Evolutionary conservation across 2,888 invertebrate genomes (phyloP), one percentile per base, ranked within the genome.

Genomic region (Halocaridina rubra): DNA sequence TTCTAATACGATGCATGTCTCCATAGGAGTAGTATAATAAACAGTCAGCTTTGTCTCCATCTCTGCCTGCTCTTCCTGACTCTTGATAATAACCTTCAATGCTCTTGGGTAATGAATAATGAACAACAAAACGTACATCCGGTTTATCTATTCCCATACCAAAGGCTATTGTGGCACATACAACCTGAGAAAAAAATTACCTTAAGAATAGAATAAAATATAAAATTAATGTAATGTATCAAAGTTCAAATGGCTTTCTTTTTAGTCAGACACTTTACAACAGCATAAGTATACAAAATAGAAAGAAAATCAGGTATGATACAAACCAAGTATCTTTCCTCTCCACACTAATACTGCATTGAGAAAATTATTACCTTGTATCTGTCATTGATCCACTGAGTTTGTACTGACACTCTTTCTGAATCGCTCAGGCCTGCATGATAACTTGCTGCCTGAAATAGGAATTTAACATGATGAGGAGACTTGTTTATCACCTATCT

Each of bases 61-160:
- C 99, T 74, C 99, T 93, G 0, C 99, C 99, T 5, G 98, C 98
- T 80, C 99, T 93, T 1, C 99, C 99, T 16, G 98, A 95, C 92
- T 99, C 99, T 91, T 99, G 98, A 92, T 99, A 99, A 91, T 97
- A 98, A 0, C 97, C 97, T 91, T 99, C 98, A 89, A 98, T 95
- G 0, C 97, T 97, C 92, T 98, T 98, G 46, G 98, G 98, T 90
- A 98, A 90, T 3, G 97, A 95, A 91, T 95, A 96, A 91, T 98
- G 98, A 80, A 98, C 93, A 1, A 98, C 98, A 92, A 94, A 98
- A 2, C 98, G 78, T 1, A 93, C 93, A 92, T 99, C 97, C 0
- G 98, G 96, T 90, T 99, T 99, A 92, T 99, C 99, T 86, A 99
- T 98, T 22, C 99, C 99, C 99, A 99, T 99, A 33, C 97, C 97